A percentile compares a stretch with the other conserved stretches of the same genome.
These are phyloP conservation scores for Tragelaphus buxtoni DNA, from an alignment of 2,113 vertebrate genomes.

Conservation along the genomic window DNA sequence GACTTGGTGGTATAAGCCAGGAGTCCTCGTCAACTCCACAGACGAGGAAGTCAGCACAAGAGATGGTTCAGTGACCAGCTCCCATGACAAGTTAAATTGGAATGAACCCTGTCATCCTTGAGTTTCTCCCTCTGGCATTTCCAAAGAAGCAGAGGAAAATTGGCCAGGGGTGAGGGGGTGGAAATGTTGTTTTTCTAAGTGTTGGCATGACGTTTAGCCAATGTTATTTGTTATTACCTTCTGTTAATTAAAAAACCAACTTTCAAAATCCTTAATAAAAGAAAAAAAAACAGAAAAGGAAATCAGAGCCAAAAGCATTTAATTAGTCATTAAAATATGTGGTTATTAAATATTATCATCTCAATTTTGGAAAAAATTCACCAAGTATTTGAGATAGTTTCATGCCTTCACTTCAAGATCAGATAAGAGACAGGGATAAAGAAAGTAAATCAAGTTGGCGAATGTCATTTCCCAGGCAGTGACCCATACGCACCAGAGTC, in stretches of 20 bases:
- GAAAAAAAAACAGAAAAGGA: not conserved
- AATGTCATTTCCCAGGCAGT: not conserved
- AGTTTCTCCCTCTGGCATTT: not conserved
- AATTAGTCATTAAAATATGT: constrained; percentile 24
- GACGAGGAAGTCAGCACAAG: not conserved
- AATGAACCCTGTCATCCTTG: not conserved
- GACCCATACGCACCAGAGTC: not conserved
- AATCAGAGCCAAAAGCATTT: not conserved
- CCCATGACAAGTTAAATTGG: not conserved
- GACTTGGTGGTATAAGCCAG: not conserved
- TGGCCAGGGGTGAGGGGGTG: not conserved
- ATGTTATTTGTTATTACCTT: not conserved
- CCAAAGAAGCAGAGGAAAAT: not conserved
- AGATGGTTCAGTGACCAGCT: not conserved
- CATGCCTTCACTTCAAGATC: not conserved
- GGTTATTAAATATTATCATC: not conserved
- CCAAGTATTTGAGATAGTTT: not conserved
- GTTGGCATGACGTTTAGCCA: not conserved
- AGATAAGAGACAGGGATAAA: not conserved
- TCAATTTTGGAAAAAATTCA: not conserved
- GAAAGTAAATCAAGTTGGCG: not conserved
- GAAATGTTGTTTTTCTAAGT: not conserved
- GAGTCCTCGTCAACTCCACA: no score
- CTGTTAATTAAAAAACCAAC: not conserved
- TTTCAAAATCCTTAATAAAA: not conserved